A percentile compares a stretch with the other conserved stretches of the same genome.
phyloP scores from a whole-genome alignment of 2,888 invertebrate species.

The Apoda limacodes region DNA sequence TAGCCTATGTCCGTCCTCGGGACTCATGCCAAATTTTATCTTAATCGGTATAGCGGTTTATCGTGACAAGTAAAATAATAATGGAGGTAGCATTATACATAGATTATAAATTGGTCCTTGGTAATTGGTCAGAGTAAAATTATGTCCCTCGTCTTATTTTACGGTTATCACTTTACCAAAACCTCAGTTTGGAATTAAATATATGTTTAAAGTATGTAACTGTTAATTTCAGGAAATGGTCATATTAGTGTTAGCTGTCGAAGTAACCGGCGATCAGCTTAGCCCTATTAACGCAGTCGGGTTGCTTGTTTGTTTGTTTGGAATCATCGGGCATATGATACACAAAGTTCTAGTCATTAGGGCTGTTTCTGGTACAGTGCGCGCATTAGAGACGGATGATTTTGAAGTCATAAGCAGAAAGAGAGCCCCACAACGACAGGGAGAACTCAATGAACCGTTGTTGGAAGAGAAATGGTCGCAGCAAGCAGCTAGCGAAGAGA shows the following conservation, averaged over 20 bases:
- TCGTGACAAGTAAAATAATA: too few species aligned
- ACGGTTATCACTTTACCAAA: too few species aligned
- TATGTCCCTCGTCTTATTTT: too few species aligned
- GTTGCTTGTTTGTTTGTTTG: constrained; percentile 86
- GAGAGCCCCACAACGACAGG: constrained; percentile 24
- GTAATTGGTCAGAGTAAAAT: too few species aligned
- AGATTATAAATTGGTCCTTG: too few species aligned
- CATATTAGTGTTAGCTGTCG: constrained; percentile 89
- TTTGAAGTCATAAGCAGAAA: constrained; percentile 27
- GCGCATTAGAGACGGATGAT: constrained; percentile 34
- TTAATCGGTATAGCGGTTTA: too few species aligned
- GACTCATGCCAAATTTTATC: too few species aligned
- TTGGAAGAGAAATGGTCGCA: constrained; percentile 37
- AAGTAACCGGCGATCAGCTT: constrained; percentile 87
- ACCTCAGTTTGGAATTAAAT: neutral
- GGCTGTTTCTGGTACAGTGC: constrained; percentile 37
- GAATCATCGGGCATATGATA: constrained; percentile 86
- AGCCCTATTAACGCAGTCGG: constrained; percentile 87
- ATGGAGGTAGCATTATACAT: too few species aligned
- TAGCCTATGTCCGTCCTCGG: too few species aligned
- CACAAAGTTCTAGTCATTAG: constrained; percentile 72
- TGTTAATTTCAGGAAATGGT: constrained; percentile 84
- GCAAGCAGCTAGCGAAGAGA: constrained; percentile 39
- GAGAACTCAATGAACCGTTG: constrained; percentile 40
- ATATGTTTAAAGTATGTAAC: neutral